Evolutionary conservation across 2,113 vertebrate species (phyloP), one percentile per base, ranked within the genome.

Genomic region (Neotoma lepida): DNA sequence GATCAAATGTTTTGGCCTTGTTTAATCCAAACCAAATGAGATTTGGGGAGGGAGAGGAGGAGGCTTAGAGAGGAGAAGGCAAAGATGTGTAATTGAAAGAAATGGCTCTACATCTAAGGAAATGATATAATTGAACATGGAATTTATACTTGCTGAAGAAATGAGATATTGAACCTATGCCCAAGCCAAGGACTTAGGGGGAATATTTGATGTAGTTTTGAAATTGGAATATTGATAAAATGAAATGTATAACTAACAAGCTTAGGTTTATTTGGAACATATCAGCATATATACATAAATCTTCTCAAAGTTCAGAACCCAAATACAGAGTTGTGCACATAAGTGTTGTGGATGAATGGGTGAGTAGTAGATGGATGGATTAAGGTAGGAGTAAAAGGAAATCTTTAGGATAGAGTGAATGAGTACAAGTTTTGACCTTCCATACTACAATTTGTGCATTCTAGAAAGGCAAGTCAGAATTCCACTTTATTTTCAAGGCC

Each of bases 381-480:
- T 80, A 64, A 9, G 26, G 56, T 9, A 54, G 6, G 68, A 51
- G 30, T 74, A 39, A 93, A 90, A 24, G 6, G 13, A 49, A 9
- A 24, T 2, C 8, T 44, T 68, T 88, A 28, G 70, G 28, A 78
- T 20, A 88, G 26, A 88, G 54, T 30, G 44, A 87, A 24, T 26
- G 5, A 41, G 68, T 20, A 77, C 2, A 41, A 8, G 51, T 90
- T 92, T 49, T 92, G 64, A 86, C 24, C 20, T 39, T 74, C 86
- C 49, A 66, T 91, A 51, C 12, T 26, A 39, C 46, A 58, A 33
- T 18, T 77, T 58, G 12, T 77, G 70, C 9, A 86, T 49, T 80
- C 88, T 61, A 94, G 58, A 93, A 39, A 77, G 35, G 41, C 80
- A 44, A 91, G 33, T 88, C 64, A 93, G 44, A 95, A 58, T 86